A percentile compares a stretch with the other conserved stretches of the same genome.
Evolutionary conservation across 2,888 invertebrate species (phyloP).

Genomic region (Melinopterus prodromus): DNA sequence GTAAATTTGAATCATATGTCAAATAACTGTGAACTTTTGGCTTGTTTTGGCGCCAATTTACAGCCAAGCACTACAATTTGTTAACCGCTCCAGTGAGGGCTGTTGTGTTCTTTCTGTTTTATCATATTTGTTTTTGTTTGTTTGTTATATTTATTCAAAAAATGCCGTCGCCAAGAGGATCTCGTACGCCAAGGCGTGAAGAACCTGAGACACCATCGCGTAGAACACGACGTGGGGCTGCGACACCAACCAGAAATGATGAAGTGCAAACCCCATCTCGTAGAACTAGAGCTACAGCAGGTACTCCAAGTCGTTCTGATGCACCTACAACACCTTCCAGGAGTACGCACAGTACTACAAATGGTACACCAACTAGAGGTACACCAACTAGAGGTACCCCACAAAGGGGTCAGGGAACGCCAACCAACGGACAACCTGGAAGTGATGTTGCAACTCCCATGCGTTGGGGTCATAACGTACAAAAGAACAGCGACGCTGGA

Average conservation of each 20-base stretch:
- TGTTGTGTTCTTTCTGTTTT: slow-evolving; percentile 6
- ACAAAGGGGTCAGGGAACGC: slow-evolving; percentile 33
- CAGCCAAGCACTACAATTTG: not conserved
- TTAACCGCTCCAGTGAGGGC: not conserved
- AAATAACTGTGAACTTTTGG: not conserved
- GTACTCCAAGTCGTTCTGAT: slow-evolving; percentile 32
- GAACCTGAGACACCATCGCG: slow-evolving; percentile 36
- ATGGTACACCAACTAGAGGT: slow-evolving; percentile 28
- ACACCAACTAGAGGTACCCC: slow-evolving; percentile 28
- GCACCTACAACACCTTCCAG: slow-evolving; percentile 36
- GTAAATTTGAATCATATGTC: not conserved
- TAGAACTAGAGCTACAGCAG: slow-evolving; percentile 29
- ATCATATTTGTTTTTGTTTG: not conserved
- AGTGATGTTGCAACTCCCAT: slow-evolving; percentile 58
- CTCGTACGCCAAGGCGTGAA: slow-evolving; percentile 35
- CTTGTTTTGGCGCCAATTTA: slow-evolving; percentile 26
- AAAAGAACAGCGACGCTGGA: slow-evolving; percentile 52
- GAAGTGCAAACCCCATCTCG: slow-evolving; percentile 35
- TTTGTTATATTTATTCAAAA: slow-evolving; percentile 18
- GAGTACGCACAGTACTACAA: slow-evolving; percentile 24
- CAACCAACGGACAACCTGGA: slow-evolving; percentile 38
- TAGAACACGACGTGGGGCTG: slow-evolving; percentile 25
- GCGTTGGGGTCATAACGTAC: slow-evolving; percentile 60
- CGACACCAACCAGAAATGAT: slow-evolving; percentile 32
- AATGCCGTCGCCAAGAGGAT: slow-evolving; percentile 43